Base-by-base conservation (phyloP, 2,797 vertebrate species). In the Falco biarmicus region DNA sequence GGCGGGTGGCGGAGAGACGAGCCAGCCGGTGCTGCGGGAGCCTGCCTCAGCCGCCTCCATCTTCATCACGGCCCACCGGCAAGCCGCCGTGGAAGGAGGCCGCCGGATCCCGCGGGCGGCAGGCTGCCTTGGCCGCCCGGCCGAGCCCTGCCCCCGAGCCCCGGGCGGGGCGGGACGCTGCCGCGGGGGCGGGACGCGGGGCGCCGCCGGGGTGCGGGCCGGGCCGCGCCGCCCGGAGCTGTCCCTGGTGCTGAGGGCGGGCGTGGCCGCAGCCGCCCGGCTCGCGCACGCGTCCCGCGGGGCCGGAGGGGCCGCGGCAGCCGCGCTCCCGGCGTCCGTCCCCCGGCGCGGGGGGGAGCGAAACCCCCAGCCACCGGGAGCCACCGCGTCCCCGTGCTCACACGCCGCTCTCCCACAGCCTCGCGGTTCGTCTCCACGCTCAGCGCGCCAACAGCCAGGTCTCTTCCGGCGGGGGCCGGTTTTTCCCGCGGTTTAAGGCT, bases 161-260 rank as follows among this genome's bases (percentile, higher is more conserved):
- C 37, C 37, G 37, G 37, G 37, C 37, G 37, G 37, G 43, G 50
- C 29, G 14, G 17, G 59, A 24, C 6, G 15, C 43, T 26, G 10
- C n/a, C 93, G 85, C 95, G 97, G 48, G 22, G 10, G 56, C 29
- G 53, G 22, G 53, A 32, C 2, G 10, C 9, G 15, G 48, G 22
- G 10, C 56, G n/a, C n/a, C n/a, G n/a, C n/a, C 50, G 1, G 56
- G 39, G 24, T 16, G 54, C 60, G 48, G 22, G 10, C 56, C 29
- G 53, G 22, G 53, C 32, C 2, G 10, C 9, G 15, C 22, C 6
- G 41, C n/a, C 88, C 43, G 97, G 97, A 97, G 97, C 98, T 98
- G 98, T 98, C 98, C 97, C 85, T 96, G 97, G 98, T 98, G 95
- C 98, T 98, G 91, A 89, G 95, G 7, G 7, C 80, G 25, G 59